Evolutionary conservation across 2,113 vertebrate species (phyloP).

Genomic region (Upupa epops): DNA sequence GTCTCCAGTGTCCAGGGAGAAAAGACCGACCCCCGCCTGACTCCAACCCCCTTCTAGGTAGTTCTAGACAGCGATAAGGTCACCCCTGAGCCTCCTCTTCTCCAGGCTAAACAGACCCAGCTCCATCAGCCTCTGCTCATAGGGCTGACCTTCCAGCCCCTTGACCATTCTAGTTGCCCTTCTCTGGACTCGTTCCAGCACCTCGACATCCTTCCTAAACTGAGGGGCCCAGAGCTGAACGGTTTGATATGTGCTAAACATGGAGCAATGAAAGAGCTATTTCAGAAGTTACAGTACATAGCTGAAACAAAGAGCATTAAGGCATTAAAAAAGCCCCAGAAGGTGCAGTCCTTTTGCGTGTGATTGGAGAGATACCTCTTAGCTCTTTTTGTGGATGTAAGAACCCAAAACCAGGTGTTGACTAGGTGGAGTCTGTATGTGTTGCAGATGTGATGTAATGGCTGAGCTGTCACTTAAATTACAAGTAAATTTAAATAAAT

Average conservation of each 20-base stretch:
- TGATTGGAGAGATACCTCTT: background rate
- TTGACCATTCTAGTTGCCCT: no score
- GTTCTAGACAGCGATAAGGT: no score
- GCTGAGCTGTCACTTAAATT: background rate
- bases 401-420: background rate
- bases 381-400: background rate
- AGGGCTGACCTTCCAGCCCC: no score
- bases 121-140: no score
- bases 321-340: background rate
- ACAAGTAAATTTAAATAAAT: slow-evolving; percentile 33
- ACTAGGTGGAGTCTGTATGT: background rate
- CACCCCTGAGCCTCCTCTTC: no score
- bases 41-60: no score
- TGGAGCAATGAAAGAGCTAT: background rate
- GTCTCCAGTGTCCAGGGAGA: no score
- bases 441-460: background rate
- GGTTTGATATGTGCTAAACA: background rate
- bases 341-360: background rate
- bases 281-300: background rate
- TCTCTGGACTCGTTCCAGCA: no score
- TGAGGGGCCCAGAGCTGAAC: no score
- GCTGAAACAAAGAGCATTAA: background rate
- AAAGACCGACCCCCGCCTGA: no score
- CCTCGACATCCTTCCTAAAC: no score
- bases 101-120: no score